These are phyloP conservation scores for Hypomesus transpacificus DNA, from an alignment of 2,113 vertebrate species.

Conservation along the genomic window DNA sequence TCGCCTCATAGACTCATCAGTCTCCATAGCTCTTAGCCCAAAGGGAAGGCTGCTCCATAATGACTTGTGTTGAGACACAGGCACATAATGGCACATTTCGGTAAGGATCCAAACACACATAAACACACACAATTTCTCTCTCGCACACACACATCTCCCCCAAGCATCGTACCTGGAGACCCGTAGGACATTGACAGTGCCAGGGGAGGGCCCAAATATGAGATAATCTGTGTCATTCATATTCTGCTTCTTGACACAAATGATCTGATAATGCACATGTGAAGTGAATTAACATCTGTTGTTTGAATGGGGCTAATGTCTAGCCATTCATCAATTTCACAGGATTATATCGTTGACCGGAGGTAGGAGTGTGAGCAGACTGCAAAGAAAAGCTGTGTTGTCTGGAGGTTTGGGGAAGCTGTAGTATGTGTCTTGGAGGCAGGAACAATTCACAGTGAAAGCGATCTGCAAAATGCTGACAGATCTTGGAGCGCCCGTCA, in stretches of 20 bases:
- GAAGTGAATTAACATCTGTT: slow-evolving; percentile 78
- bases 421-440: not conserved
- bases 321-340: slow-evolving; percentile 75
- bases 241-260: slow-evolving; percentile 71
- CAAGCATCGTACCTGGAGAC: slow-evolving; percentile 55
- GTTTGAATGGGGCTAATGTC: slow-evolving; percentile 75
- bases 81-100: slow-evolving; percentile 53
- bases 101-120: slow-evolving; percentile 14
- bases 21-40: slow-evolving; percentile 46
- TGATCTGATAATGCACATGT: slow-evolving; percentile 74
- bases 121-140: slow-evolving; percentile 10
- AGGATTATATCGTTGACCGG: slow-evolving; percentile 64
- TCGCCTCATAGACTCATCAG: slow-evolving; percentile 22
- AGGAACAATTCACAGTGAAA: too few relatives aligned
- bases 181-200: slow-evolving; percentile 48
- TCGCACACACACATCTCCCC: slow-evolving; percentile 17
- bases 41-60: slow-evolving; percentile 50
- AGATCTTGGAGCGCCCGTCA: too few relatives aligned
- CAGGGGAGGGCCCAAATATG: slow-evolving; percentile 61
- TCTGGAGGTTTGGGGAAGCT: not conserved
- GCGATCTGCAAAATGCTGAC: too few relatives aligned
- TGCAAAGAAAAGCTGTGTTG: not conserved
- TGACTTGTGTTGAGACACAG: slow-evolving; percentile 57
- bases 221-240: slow-evolving; percentile 75
- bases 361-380: slow-evolving; percentile 22